Conservation (phyloP, 2,797 vertebrate species). For the Sebastiscus albofasciatus region DNA sequence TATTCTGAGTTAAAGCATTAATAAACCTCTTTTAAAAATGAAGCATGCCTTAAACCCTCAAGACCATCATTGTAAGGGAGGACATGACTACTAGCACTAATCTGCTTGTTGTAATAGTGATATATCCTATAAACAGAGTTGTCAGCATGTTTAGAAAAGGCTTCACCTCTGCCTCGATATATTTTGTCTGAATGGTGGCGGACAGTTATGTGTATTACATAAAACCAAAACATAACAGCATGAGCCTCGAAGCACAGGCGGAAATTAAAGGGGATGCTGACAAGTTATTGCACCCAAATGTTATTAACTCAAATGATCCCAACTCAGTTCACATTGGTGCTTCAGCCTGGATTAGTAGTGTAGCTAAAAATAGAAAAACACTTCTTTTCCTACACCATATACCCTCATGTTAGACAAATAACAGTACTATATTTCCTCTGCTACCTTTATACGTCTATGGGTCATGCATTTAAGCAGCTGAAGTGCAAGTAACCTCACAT, state of each 20-base stretch:
- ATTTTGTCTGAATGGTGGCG: slow-evolving; percentile 12
- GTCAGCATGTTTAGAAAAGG: slow-evolving; percentile 37
- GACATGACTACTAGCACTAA: background rate
- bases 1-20: background rate
- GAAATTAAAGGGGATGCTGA: background rate
- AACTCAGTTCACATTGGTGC: background rate
- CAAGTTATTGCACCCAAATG: background rate
- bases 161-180: background rate
- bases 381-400: background rate
- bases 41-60: background rate
- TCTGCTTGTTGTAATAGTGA: background rate
- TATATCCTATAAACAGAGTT: slow-evolving; percentile 14
- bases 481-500: background rate
- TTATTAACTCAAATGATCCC: background rate
- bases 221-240: background rate
- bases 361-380: background rate
- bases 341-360: background rate
- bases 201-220: background rate
- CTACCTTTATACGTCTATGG: background rate
- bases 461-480: background rate
- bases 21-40: background rate
- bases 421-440: background rate
- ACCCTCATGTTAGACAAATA: background rate
- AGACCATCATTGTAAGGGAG: background rate
- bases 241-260: background rate